Percentiles rank a stretch among this genome's conserved stretches.
These are phyloP conservation scores for Stenchaetothrips biformis DNA, from an alignment of 2,888 invertebrate species.

Conservation along the genomic window DNA sequence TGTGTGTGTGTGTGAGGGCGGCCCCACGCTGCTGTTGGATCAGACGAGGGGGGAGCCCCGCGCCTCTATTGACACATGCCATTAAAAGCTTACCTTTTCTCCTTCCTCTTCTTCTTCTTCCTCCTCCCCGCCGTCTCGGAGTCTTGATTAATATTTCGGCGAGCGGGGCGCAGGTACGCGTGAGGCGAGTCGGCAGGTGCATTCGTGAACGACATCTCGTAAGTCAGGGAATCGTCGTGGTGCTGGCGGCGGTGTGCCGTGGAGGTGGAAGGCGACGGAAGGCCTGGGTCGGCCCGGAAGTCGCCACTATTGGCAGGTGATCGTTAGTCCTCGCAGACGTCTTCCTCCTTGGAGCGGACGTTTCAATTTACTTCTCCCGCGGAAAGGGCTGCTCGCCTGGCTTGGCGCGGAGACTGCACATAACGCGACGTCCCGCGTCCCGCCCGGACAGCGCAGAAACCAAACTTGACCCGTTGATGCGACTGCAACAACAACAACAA, in stretches of 20 bases:
- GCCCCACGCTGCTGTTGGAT: not conserved
- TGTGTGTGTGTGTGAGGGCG: not conserved
- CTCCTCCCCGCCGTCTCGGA: not conserved
- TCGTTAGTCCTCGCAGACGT: no score
- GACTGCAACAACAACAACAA: no score
- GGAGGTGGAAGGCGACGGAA: no score
- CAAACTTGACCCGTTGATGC: no score
- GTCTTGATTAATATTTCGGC: constrained; percentile 6
- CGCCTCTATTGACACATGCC: constrained; percentile 13
- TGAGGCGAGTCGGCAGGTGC: constrained; percentile 1
- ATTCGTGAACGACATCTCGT: not conserved
- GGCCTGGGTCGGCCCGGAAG: no score
- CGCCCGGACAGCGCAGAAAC: no score
- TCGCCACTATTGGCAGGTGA: constrained; percentile 6
- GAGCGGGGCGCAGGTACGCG: not conserved
- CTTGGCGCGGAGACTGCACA: not conserved
- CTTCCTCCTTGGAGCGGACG: no score
- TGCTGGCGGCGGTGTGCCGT: not conserved
- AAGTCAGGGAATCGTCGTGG: not conserved
- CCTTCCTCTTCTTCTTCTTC: not conserved
- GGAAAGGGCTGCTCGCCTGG: not conserved
- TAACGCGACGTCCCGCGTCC: no score
- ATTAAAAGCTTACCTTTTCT: not conserved
- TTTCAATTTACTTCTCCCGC: no score
- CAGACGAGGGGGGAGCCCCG: no score